Evolutionary conservation across 2,888 invertebrate species (phyloP).

Genomic region (Tachystola acroxantha): DNA sequence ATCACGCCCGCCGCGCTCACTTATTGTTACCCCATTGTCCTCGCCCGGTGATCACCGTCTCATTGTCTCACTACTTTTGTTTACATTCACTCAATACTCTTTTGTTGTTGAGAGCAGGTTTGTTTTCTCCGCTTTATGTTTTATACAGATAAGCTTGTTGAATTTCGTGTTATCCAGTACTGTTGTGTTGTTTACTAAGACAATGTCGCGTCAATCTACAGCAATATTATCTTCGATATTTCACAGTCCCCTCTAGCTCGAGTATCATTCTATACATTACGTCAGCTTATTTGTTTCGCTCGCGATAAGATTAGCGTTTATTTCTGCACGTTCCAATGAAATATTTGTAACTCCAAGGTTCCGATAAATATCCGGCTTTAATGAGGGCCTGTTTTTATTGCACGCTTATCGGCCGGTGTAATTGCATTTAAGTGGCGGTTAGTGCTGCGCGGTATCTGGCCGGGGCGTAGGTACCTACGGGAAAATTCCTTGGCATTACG

Average conservation of each 20-base stretch:
- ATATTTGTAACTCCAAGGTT: slow-evolving; percentile 20
- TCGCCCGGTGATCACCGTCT: slow-evolving; percentile 57
- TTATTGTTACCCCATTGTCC: slow-evolving; percentile 71
- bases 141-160: slow-evolving; percentile 42
- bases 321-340: slow-evolving; percentile 18
- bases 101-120: slow-evolving; percentile 54
- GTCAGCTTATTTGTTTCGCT: slow-evolving; percentile 21
- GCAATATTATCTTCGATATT: slow-evolving; percentile 7
- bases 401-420: slow-evolving; percentile 10
- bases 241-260: slow-evolving; percentile 2
- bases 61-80: slow-evolving; percentile 69
- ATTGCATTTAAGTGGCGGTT: slow-evolving; percentile 11
- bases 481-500: slow-evolving; percentile 12
- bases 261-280: slow-evolving; percentile 19
- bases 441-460: slow-evolving; percentile 3
- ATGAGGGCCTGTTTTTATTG: slow-evolving; percentile 10
- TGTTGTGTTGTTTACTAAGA: slow-evolving; percentile 38
- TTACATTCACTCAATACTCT: slow-evolving; percentile 59
- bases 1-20: slow-evolving; percentile 45
- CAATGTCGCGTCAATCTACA: slow-evolving; percentile 26
- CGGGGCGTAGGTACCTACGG: slow-evolving; percentile 7
- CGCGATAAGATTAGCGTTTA: slow-evolving; percentile 26
- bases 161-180: slow-evolving; percentile 45
- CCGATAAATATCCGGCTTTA: slow-evolving; percentile 14
- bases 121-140: slow-evolving; percentile 49